phyloP scores from a whole-genome alignment of 2,888 invertebrate species.

The Chrysolina americana region DNA sequence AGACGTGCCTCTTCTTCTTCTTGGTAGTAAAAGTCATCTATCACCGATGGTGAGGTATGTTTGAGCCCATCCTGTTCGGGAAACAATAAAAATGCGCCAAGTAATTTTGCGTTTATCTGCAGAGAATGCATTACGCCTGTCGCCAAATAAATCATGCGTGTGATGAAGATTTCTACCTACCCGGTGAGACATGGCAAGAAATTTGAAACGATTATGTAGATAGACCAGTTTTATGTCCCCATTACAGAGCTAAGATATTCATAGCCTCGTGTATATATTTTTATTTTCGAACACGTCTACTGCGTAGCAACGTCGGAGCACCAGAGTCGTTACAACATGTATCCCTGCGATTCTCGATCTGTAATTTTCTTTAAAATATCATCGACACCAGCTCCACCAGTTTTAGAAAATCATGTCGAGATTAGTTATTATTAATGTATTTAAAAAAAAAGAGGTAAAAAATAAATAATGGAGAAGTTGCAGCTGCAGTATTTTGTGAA shows the following conservation, averaged over 20 bases:
- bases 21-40: neutral
- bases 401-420: too few species aligned
- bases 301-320: neutral
- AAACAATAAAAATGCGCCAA: neutral
- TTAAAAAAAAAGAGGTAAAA: too few species aligned
- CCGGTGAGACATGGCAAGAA: constrained; percentile 14
- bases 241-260: neutral
- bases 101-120: constrained; percentile 7
- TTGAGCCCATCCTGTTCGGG: neutral
- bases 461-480: too few species aligned
- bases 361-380: too few species aligned
- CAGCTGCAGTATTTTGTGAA: too few species aligned
- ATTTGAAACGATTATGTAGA: constrained; percentile 15
- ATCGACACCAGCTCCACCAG: too few species aligned
- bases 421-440: too few species aligned
- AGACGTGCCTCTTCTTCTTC: neutral
- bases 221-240: constrained; percentile 12
- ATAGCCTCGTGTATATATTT: neutral
- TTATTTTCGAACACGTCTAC: neutral
- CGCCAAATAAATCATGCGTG: constrained; percentile 12
- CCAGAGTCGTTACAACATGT: neutral
- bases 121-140: constrained; percentile 8
- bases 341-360: neutral
- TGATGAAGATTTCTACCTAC: constrained; percentile 15
- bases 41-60: neutral